Conservation (phyloP, 2,797 vertebrate species). For the Sternarchorhynchus goeldii region DNA sequence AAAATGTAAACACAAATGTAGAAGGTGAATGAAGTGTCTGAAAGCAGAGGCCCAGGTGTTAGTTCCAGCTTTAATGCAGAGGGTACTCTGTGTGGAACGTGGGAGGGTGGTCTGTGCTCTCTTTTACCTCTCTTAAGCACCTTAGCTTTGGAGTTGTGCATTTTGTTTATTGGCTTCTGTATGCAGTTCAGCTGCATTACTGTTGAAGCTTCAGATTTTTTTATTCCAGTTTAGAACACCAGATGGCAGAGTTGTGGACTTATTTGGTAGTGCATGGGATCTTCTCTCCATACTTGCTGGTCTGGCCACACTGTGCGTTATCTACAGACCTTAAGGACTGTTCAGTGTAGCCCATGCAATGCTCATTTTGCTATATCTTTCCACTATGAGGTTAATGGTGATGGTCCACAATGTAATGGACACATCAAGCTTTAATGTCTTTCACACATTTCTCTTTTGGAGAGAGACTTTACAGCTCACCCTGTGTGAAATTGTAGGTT, state of each 20-base stretch:
- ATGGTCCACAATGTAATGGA: too few relatives aligned
- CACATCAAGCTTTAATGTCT: neutral
- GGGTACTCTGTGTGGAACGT: neutral
- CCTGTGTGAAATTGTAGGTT: neutral
- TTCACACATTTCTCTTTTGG: neutral
- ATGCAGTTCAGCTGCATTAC: too few relatives aligned
- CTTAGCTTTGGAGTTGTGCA: too few relatives aligned
- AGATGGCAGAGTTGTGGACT: conserved; percentile 68
- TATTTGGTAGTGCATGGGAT: conserved; percentile 12
- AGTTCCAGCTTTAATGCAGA: neutral
- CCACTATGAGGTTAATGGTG: neutral
- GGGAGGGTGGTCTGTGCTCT: neutral
- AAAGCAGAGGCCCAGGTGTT: neutral
- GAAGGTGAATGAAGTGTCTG: neutral
- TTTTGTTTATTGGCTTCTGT: too few relatives aligned
- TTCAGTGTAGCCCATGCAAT: neutral
- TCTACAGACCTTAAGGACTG: conserved; percentile 21
- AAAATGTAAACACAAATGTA: too few relatives aligned
- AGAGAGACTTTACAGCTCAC: neutral
- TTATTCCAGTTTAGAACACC: conserved; percentile 49
- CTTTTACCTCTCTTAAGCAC: too few relatives aligned
- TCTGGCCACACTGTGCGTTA: conserved; percentile 22
- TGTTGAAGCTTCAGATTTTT: neutral
- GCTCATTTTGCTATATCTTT: neutral
- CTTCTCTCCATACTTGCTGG: neutral